Conservation (phyloP, 2,797 vertebrate genomes). For the Diplodus puntazzo region DNA sequence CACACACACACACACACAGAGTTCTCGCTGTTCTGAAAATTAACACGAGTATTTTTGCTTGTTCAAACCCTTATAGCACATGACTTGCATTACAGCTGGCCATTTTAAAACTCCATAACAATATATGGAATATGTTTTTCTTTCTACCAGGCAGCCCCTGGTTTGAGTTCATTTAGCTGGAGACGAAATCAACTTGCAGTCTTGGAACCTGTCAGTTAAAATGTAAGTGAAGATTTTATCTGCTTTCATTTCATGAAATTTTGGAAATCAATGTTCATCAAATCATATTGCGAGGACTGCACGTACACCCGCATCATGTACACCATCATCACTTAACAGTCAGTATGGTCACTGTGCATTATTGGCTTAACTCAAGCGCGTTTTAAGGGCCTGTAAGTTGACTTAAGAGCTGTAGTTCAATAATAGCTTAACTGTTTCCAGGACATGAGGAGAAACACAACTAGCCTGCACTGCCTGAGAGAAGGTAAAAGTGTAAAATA, state of each 20-base stretch:
- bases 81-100: background rate
- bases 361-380: background rate
- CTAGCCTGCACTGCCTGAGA: conserved; percentile 1
- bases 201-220: background rate
- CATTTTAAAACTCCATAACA: background rate
- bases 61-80: background rate
- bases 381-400: background rate
- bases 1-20: background rate
- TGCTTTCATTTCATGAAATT: background rate
- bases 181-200: background rate
- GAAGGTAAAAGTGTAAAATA: background rate
- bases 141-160: background rate
- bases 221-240: background rate
- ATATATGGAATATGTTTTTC: background rate
- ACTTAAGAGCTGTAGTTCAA: background rate
- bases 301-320: background rate
- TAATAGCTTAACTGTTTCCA: background rate
- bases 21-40: background rate
- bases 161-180: background rate
- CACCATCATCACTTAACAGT: background rate
- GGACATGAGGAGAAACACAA: background rate
- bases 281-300: background rate
- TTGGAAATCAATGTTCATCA: background rate
- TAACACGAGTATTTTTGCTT: conserved; percentile 15
- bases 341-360: background rate